These are phyloP conservation scores for Glyphotaelius pellucidus DNA, from an alignment of 2,888 invertebrate genomes.

Conservation along the genomic window DNA sequence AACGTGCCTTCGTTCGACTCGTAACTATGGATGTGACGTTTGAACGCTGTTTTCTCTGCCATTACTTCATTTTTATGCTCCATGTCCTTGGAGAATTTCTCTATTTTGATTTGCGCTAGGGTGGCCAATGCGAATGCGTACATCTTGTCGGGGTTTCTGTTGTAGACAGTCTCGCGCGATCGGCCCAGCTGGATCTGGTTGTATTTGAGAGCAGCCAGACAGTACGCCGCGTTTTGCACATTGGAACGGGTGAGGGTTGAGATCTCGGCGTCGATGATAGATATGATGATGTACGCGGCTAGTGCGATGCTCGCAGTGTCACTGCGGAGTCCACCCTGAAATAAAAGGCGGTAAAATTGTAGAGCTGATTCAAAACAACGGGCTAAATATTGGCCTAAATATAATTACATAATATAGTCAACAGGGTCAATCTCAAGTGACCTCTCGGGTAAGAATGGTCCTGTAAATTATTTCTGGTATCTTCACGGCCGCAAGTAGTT, in stretches of 20 bases:
- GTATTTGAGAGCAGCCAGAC: constrained; percentile 75
- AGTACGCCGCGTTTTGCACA: constrained; percentile 79
- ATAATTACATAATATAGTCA: not conserved
- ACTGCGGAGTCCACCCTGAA: constrained; percentile 78
- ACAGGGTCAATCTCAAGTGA: no score
- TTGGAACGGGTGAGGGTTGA: constrained; percentile 74
- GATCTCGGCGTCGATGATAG: constrained; percentile 79
- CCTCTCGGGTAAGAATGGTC: no score
- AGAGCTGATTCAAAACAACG: not conserved
- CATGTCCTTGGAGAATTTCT: constrained; percentile 55
- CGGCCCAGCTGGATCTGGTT: constrained; percentile 67
- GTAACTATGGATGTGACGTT: constrained; percentile 29
- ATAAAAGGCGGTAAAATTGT: constrained; percentile 18
- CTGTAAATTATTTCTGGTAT: no score
- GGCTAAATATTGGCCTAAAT: not conserved
- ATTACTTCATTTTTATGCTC: constrained; percentile 57
- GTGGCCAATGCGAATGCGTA: constrained; percentile 72
- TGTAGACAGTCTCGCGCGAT: not conserved
- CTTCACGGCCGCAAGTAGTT: no score
- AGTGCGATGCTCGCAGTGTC: constrained; percentile 79
- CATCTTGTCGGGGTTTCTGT: constrained; percentile 69
- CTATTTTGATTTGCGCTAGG: constrained; percentile 65
- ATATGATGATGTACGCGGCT: constrained; percentile 83
- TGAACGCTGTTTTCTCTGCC: constrained; percentile 41
- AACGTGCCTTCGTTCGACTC: not conserved